These are phyloP conservation scores for Melitaea cinxia DNA, from an alignment of 1,140 invertebrate genomes.

Conservation along the genomic window DNA sequence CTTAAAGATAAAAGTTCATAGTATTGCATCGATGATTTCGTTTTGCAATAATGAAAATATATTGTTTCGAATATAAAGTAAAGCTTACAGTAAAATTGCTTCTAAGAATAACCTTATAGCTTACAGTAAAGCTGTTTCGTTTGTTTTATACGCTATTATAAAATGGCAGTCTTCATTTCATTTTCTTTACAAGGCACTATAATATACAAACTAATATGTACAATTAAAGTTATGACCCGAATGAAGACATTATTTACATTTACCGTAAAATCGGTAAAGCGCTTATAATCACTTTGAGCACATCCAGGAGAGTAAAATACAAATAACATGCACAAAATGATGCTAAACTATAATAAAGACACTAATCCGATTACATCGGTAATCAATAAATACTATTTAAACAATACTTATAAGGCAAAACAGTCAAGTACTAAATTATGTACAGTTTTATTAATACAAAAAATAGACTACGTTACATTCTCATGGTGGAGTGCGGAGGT, in stretches of 20 bases:
- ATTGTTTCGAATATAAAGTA: constrained; percentile 27
- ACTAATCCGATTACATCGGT: constrained; percentile 75
- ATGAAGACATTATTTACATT: constrained; percentile 79
- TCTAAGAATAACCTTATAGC: constrained; percentile 69
- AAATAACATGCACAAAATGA: constrained; percentile 78
- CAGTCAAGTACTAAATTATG: constrained; percentile 67
- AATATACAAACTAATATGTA: constrained; percentile 70
- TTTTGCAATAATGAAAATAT: constrained; percentile 42
- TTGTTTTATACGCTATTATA: constrained; percentile 73
- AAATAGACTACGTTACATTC: constrained; percentile 58
- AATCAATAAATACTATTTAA: constrained; percentile 75
- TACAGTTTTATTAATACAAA: constrained; percentile 51
- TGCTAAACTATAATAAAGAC: constrained; percentile 49
- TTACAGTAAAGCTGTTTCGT: constrained; percentile 76
- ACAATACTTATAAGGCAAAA: constrained; percentile 74
- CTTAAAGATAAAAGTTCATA: constrained; percentile 16
- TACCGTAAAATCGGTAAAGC: constrained; percentile 81
- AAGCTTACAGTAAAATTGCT: constrained; percentile 46
- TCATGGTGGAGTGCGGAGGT: constrained; percentile 75
- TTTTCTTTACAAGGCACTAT: constrained; percentile 72
- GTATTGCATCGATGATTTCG: constrained; percentile 20
- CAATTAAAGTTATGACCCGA: constrained; percentile 76
- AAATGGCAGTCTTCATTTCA: constrained; percentile 82
- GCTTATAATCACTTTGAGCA: constrained; percentile 80
- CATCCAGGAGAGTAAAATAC: constrained; percentile 57